Evolutionary conservation across 1,140 invertebrate genomes (phyloP).

Genomic region (Acyrthosiphon pisum): DNA sequence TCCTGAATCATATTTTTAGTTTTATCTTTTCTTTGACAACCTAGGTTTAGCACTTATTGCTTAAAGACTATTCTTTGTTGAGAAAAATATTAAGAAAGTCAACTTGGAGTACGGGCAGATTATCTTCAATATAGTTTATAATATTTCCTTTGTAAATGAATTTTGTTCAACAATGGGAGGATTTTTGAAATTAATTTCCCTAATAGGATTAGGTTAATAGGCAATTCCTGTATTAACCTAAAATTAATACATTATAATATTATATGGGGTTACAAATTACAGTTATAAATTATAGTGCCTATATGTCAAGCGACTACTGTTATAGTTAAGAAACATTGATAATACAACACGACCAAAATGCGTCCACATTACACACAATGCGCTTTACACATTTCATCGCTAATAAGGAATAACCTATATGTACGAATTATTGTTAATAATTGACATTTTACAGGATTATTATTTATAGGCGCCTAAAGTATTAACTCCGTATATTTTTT

Average conservation of each 20-base stretch:
- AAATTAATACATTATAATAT: not conserved
- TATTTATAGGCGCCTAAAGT: not conserved
- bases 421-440: not conserved
- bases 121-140: not conserved
- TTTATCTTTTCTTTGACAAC: slow-evolving; percentile 20
- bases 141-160: not conserved
- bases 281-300: too few relatives aligned
- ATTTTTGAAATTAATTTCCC: not conserved
- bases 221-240: not conserved
- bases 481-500: not conserved
- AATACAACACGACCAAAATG: not conserved
- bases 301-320: not conserved
- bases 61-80: not conserved
- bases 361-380: not conserved
- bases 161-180: not conserved
- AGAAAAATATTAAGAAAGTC: slow-evolving; percentile 10
- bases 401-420: not conserved
- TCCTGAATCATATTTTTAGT: slow-evolving; percentile 17
- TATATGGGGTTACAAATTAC: not conserved
- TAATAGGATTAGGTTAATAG: not conserved
- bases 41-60: not conserved
- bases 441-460: not conserved
- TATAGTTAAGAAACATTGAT: not conserved
- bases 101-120: not conserved
- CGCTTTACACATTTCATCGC: not conserved